Percentiles rank a stretch among this genome's conserved stretches.
These are phyloP conservation scores for Gisinianus flammeolus DNA, from an alignment of 2,888 invertebrate genomes.

Conservation along the genomic window DNA sequence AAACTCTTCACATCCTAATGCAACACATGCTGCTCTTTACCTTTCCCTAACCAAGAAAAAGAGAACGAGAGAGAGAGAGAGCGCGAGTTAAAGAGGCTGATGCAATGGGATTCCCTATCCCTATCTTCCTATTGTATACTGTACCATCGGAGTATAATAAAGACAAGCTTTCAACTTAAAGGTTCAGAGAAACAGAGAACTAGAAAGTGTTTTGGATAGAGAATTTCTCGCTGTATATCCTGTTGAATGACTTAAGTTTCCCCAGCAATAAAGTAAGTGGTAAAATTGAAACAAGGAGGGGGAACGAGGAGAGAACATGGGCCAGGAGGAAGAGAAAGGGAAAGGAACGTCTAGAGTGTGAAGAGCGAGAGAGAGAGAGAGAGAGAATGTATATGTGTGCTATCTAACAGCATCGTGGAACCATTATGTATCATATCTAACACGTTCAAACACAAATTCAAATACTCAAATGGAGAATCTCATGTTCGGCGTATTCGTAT, in stretches of 20 bases:
- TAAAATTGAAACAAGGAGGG: background rate
- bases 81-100: too few species aligned
- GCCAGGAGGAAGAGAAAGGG: background rate
- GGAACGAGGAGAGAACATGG: background rate
- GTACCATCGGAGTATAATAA: background rate
- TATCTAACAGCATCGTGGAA: background rate
- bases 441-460: background rate
- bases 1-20: background rate
- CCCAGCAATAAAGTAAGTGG: background rate
- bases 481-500: too few species aligned
- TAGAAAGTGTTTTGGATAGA: too few species aligned
- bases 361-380: background rate
- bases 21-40: background rate
- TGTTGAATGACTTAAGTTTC: conserved; percentile 6
- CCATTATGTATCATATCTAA: conserved; percentile 4
- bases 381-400: background rate
- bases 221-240: background rate
- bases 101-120: too few species aligned
- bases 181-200: background rate
- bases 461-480: too few species aligned
- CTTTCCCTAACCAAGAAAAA: background rate
- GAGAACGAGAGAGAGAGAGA: background rate
- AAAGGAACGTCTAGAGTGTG: background rate
- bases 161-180: conserved; percentile 11
- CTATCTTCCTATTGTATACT: too few species aligned